These are phyloP conservation scores for Saccostrea glomerata DNA, from an alignment of 1,140 invertebrate species.

Conservation along the genomic window DNA sequence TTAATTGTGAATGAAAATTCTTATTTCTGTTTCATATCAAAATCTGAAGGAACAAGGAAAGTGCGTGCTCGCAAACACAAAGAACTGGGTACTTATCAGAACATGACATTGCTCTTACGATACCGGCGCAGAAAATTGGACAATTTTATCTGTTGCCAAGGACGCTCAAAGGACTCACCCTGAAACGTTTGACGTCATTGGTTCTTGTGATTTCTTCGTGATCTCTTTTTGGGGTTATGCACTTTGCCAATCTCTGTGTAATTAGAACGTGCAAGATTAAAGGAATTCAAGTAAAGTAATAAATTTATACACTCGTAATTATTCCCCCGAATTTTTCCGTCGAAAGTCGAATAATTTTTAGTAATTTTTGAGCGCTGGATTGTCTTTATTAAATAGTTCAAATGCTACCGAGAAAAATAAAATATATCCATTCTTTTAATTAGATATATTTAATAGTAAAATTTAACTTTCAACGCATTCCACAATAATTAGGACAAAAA, in stretches of 20 bases:
- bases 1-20: not conserved
- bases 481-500: no score
- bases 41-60: not conserved
- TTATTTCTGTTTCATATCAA: constrained; percentile 1
- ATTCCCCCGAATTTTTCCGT: no score
- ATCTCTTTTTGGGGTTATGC: constrained; percentile 71
- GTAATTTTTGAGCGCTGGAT: no score
- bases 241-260: constrained; percentile 66
- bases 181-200: constrained; percentile 65
- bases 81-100: constrained; percentile 10
- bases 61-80: not conserved
- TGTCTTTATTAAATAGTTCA: no score
- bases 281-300: no score
- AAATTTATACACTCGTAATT: no score
- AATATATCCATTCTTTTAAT: no score
- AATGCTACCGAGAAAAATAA: no score
- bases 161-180: constrained; percentile 53
- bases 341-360: no score
- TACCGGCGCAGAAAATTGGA: not conserved
- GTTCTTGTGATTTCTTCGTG: constrained; percentile 65
- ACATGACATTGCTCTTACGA: constrained; percentile 2
- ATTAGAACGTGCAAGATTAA: not conserved
- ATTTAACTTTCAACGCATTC: no score
- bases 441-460: no score
- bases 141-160: constrained; percentile 31